These are phyloP conservation scores for Coryphaenoides rupestris DNA, from an alignment of 2,113 vertebrate species.

Conservation along the genomic window DNA sequence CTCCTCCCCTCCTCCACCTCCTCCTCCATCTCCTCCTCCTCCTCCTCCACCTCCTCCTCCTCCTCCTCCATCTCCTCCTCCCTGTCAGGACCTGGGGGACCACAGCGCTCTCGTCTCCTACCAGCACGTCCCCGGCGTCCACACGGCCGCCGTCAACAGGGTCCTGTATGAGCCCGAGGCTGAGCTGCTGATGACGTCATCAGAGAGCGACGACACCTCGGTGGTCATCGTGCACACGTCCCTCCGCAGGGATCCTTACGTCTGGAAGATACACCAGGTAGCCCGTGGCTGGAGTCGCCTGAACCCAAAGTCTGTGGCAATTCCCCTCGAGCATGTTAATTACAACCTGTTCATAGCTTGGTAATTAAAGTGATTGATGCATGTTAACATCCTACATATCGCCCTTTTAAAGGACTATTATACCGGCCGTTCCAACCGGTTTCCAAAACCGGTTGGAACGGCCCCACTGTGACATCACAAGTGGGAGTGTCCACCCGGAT, in stretches of 20 bases:
- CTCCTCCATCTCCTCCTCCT: background rate
- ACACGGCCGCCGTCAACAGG: conserved; percentile 48
- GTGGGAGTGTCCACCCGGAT: too few relatives aligned
- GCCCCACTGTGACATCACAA: too few relatives aligned
- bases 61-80: background rate
- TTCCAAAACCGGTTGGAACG: too few relatives aligned
- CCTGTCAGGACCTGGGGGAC: conserved; percentile 39
- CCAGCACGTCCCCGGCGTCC: conserved; percentile 24
- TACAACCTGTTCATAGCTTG: too few relatives aligned
- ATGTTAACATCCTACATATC: too few relatives aligned
- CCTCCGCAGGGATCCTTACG: conserved; percentile 34
- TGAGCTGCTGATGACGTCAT: conserved; percentile 43
- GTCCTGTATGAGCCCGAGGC: conserved; percentile 32
- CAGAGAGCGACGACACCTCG: conserved; percentile 47
- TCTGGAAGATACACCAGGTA: conserved; percentile 58
- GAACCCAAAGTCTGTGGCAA: too few relatives aligned
- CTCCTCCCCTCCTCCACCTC: background rate
- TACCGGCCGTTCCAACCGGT: too few relatives aligned
- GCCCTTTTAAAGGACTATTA: too few relatives aligned
- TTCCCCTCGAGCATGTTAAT: too few relatives aligned
- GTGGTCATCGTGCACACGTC: conserved; percentile 43
- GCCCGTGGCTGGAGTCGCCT: background rate
- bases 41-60: background rate
- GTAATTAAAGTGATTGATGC: too few relatives aligned
- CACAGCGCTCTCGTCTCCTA: conserved; percentile 44